Percentiles rank a stretch among this genome's conserved stretches.
Evolutionary conservation across 2,888 invertebrate species (phyloP).

Genomic region (Leptinotarsa peninsularis): DNA sequence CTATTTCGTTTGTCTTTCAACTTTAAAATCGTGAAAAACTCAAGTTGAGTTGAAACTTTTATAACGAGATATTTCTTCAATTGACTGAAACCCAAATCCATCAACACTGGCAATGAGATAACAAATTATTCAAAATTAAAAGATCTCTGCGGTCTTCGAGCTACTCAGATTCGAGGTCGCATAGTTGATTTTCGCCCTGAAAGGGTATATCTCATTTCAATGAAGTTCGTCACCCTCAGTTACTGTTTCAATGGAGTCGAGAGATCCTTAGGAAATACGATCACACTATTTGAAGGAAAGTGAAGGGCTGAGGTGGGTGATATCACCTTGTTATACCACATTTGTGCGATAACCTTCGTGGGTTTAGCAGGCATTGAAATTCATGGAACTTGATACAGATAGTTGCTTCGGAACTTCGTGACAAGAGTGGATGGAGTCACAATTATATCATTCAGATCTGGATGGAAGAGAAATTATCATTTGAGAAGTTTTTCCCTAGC

Average conservation of each 20-base stretch:
- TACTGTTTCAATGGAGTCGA: constrained; percentile 5
- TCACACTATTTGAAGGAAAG: constrained; percentile 6
- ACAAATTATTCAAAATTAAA: background rate
- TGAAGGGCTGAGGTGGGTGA: background rate
- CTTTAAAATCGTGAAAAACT: too few relatives aligned
- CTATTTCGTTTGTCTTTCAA: too few relatives aligned
- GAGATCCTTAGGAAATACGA: constrained; percentile 2
- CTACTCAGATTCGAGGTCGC: constrained; percentile 1
- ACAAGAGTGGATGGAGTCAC: background rate
- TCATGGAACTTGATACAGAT: background rate
- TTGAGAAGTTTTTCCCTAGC: too few relatives aligned
- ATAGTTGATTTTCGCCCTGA: background rate
- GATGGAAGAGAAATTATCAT: too few relatives aligned
- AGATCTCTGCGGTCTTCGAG: background rate
- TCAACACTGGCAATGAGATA: background rate
- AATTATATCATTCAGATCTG: background rate
- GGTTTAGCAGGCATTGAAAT: background rate
- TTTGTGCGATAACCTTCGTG: background rate
- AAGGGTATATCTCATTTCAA: constrained; percentile 12
- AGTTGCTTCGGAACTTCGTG: background rate
- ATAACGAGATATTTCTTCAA: too few relatives aligned
- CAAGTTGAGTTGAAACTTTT: too few relatives aligned
- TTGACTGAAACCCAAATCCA: background rate
- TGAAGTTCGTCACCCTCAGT: constrained; percentile 7
- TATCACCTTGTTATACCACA: constrained; percentile 1